Percentiles rank a stretch among this genome's conserved stretches.
Evolutionary conservation across 1,140 invertebrate species (phyloP).

Genomic region (Panonychus citri): DNA sequence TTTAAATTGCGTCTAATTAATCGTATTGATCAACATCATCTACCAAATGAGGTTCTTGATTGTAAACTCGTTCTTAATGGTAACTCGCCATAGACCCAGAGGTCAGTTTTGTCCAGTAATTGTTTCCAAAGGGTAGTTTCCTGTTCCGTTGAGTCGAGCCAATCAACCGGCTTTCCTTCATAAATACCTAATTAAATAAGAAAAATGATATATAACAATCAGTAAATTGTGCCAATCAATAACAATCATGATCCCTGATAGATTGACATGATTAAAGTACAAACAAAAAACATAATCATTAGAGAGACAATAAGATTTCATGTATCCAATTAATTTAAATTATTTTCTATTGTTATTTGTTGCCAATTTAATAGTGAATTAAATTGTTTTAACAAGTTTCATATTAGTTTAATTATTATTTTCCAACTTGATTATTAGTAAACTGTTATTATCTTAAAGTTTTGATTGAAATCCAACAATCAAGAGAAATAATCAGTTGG

Average conservation of each 20-base stretch:
- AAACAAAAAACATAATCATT: not conserved
- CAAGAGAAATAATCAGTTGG: too few relatives aligned
- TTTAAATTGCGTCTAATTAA: too few relatives aligned
- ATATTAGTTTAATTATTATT: too few relatives aligned
- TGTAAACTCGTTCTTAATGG: slow-evolving; percentile 35
- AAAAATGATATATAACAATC: slow-evolving; percentile 13
- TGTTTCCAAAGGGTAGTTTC: slow-evolving; percentile 74
- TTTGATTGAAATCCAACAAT: too few relatives aligned
- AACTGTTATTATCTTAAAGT: too few relatives aligned
- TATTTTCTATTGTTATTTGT: not conserved
- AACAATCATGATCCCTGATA: not conserved
- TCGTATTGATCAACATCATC: not conserved
- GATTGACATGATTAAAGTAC: not conserved
- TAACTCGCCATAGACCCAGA: slow-evolving; percentile 80
- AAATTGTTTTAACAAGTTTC: too few relatives aligned
- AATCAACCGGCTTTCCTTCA: slow-evolving; percentile 59
- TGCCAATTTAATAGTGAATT: too few relatives aligned
- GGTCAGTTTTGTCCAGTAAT: slow-evolving; percentile 75
- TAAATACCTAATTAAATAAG: slow-evolving; percentile 43
- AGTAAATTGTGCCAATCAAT: not conserved
- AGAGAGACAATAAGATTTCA: not conserved
- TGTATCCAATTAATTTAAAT: not conserved
- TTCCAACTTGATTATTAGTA: too few relatives aligned
- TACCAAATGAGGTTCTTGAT: not conserved
- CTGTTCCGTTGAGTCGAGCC: slow-evolving; percentile 81